Percentiles rank a stretch among this genome's conserved stretches.
Evolutionary conservation across 2,797 vertebrate genomes (phyloP).

Genomic region (Tinamus major): DNA sequence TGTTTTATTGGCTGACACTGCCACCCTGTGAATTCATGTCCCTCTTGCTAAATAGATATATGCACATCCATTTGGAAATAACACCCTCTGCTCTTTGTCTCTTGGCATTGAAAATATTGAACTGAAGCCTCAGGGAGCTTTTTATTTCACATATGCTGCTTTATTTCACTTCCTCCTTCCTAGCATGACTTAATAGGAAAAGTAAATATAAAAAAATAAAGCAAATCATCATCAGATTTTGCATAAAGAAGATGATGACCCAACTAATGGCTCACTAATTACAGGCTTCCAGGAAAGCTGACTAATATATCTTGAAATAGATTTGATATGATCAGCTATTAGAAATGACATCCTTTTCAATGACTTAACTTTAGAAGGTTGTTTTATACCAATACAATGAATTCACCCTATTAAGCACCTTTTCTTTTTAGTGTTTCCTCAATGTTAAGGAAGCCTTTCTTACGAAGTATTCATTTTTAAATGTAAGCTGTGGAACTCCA

Average conservation of each 20-base stretch:
- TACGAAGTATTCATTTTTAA: neutral
- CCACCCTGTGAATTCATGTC: neutral
- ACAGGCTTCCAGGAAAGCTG: constrained; percentile 21
- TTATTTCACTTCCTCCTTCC: neutral
- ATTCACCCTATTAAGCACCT: neutral
- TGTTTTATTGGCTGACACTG: constrained; percentile 7
- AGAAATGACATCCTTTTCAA: constrained; percentile 23
- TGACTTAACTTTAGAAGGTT: constrained; percentile 19
- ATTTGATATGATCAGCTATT: constrained; percentile 59
- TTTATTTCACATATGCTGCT: neutral
- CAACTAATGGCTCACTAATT: constrained; percentile 44
- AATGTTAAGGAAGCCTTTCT: neutral
- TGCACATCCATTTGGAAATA: neutral
- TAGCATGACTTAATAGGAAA: neutral
- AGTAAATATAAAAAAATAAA: neutral
- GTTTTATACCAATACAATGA: neutral
- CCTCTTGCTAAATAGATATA: neutral
- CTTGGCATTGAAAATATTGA: neutral
- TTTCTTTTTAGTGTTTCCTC: neutral
- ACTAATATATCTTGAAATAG: constrained; percentile 55
- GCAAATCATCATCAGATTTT: constrained; percentile 15
- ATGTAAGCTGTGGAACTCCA: neutral
- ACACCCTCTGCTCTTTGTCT: neutral
- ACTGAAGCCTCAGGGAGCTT: neutral
- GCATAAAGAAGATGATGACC: neutral